A percentile compares a stretch with the other conserved stretches of the same genome.
Evolutionary conservation across 2,113 vertebrate genomes (phyloP).

Genomic region (Miniopterus natalensis): DNA sequence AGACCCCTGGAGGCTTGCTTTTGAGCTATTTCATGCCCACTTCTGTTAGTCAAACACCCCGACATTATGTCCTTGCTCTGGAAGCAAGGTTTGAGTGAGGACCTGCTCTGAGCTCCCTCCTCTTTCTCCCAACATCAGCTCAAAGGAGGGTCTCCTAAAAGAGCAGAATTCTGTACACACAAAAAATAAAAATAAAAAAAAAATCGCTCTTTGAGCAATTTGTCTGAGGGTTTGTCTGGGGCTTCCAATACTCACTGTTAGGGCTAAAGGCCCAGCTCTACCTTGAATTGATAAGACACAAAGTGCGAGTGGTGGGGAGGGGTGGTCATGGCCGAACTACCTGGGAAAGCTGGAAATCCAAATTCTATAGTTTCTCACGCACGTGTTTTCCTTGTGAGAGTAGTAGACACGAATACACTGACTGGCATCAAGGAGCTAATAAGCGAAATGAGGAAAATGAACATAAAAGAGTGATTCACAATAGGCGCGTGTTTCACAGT

Average conservation of each 20-base stretch:
- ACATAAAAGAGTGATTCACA: constrained; percentile 35
- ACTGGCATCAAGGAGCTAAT: constrained; percentile 17
- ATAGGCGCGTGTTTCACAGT: background rate
- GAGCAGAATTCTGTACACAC: background rate
- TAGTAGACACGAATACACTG: background rate
- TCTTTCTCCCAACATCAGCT: background rate
- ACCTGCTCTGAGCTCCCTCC: background rate
- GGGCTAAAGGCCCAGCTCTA: background rate
- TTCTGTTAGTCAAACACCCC: background rate
- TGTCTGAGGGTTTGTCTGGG: background rate
- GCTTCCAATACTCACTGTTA: background rate
- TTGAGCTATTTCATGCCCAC: background rate
- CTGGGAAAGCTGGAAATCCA: background rate
- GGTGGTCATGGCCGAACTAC: accelerated
- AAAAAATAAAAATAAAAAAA: background rate
- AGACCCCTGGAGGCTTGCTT: background rate
- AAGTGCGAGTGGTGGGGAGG: accelerated
- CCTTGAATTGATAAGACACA: background rate
- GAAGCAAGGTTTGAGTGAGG: background rate
- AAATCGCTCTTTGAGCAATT: background rate
- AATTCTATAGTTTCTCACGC: accelerated
- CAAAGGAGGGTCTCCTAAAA: background rate
- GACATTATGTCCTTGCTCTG: background rate
- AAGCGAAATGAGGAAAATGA: constrained; percentile 50
- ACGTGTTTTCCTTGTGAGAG: background rate